Conservation (phyloP, 2,888 invertebrate genomes). For the Drosophila nr. perissopoda region DNA sequence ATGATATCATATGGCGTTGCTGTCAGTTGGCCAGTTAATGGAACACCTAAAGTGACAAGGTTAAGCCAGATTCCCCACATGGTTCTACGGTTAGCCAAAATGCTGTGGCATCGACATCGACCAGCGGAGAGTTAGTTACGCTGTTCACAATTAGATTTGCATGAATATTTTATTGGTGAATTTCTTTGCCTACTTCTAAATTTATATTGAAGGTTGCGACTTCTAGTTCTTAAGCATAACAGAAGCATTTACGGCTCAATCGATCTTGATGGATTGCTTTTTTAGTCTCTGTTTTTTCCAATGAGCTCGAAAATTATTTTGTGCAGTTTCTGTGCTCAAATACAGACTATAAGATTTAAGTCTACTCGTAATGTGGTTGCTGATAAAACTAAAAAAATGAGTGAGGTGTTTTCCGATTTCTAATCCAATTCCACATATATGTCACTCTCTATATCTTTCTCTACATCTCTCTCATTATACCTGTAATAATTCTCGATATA, state of each 20-base stretch:
- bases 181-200: background rate
- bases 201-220: background rate
- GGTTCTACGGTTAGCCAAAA: constrained; percentile 57
- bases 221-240: background rate
- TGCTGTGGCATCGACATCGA: constrained; percentile 19
- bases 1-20: constrained; percentile 63
- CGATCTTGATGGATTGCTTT: background rate
- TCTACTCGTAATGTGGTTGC: background rate
- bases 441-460: background rate
- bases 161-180: background rate
- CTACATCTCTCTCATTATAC: background rate
- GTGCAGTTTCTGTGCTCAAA: background rate
- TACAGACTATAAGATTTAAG: background rate
- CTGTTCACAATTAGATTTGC: constrained; percentile 16
- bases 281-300: background rate
- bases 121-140: constrained; percentile 44
- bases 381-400: background rate
- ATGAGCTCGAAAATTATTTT: background rate
- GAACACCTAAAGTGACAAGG: constrained; percentile 64
- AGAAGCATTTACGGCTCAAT: background rate
- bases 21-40: constrained; percentile 40
- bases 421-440: background rate
- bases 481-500: background rate
- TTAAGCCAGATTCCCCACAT: constrained; percentile 30
- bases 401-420: background rate